phyloP scores from a whole-genome alignment of 2,113 vertebrate genomes.

The Chamaetylas fuelleborni region DNA sequence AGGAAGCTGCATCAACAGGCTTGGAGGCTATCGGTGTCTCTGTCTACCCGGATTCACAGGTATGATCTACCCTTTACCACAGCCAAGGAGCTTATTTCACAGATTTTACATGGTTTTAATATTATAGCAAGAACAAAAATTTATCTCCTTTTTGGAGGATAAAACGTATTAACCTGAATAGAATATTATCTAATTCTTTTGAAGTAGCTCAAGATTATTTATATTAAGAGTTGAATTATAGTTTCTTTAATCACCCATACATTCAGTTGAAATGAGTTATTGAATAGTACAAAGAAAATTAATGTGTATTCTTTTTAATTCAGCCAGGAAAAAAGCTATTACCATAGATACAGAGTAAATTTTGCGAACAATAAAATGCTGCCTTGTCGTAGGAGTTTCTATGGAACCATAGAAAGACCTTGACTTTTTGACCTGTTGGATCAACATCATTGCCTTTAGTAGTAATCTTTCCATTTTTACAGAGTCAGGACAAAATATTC shows the following conservation, averaged over 20 bases:
- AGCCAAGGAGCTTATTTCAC: neutral
- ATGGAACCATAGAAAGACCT: neutral
- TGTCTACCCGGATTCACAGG: slow-evolving; percentile 83
- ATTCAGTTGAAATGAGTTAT: neutral
- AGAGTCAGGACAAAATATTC: neutral
- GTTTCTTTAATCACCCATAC: neutral
- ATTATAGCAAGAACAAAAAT: neutral
- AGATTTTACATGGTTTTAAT: neutral
- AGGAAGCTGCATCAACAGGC: slow-evolving; percentile 79
- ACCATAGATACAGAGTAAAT: neutral
- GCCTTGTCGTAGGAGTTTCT: neutral
- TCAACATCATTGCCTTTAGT: neutral
- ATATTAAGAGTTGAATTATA: slow-evolving; percentile 5
- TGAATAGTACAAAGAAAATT: neutral
- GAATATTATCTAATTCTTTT: neutral
- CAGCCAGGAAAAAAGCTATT: neutral
- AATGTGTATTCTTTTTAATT: neutral
- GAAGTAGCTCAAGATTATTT: neutral
- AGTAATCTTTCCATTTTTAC: neutral
- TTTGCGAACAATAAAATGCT: neutral
- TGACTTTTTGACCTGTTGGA: neutral
- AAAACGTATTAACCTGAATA: neutral
- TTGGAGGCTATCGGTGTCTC: slow-evolving; percentile 75
- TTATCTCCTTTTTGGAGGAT: neutral
- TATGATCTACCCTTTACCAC: slow-evolving; percentile 35